Base-by-base conservation (phyloP, 2,113 vertebrate species). In the Lutjanus erythropterus region DNA sequence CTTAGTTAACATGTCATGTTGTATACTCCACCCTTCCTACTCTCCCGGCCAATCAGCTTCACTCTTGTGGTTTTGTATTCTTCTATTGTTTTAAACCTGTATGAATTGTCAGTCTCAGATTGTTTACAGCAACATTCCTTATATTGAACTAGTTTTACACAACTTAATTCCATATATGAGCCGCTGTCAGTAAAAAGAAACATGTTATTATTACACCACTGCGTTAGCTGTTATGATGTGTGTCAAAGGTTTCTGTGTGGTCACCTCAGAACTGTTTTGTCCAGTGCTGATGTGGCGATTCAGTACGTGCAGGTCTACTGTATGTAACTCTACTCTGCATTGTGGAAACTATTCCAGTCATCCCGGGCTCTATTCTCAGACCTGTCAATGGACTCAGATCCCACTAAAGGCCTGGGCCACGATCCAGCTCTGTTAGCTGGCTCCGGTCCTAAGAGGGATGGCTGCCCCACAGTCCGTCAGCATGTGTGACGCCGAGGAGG, bases 311-410 rank as follows among this genome's bases (percentile, higher is more conserved):
- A 65, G 9, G 47, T 77, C 12, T n/a, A 12, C 19, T 68, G 29
- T n/a, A 29, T 64, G 68, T 46, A 85, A 78, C 25, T 52, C 42
- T 4, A 33, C 50, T 60, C 74, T 61, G 25, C 33, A 74, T 55
- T 72, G 39, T 80, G 82, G 76, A 88, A 91, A 90, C 78, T 67
- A 88, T 91, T 50, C 61, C 75, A 75, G 56, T 58, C 75, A 85
- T 75, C 49, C 62, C 3, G 19, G 8, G 12, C 61, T 87, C 84
- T 89, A 91, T 85, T 90, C 74, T 83, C 64, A 85, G 87, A 81
- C 67, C 21, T 64, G 67, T 80, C 71, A 73, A 35, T 75, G 21
- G 42, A 64, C 59, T 60, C 47, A 27, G 49, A 59, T 73, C 35
- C 46, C 27, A 53, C 37, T 52, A 62, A n/a, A 80, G 60, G 12